Evolutionary conservation across 2,113 vertebrate species (phyloP).

Genomic region (Stegastes partitus): DNA sequence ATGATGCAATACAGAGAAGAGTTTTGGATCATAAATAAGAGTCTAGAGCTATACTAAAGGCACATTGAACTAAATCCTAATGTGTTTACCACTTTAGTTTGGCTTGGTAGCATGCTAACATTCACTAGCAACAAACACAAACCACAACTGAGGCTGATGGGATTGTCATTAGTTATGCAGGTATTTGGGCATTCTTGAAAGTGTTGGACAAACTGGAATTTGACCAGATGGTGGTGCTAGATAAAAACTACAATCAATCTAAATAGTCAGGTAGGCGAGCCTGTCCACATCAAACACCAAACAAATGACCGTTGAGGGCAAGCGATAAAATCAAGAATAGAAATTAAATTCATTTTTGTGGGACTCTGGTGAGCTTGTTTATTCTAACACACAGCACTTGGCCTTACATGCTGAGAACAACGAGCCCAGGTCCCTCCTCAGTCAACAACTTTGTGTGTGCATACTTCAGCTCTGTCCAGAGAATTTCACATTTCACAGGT

Average conservation of each 20-base stretch:
- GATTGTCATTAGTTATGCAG: neutral
- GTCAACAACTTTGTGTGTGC: slow-evolving; percentile 48
- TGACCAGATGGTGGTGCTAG: neutral
- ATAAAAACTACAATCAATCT: neutral
- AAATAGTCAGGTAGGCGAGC: neutral
- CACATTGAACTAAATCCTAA: neutral
- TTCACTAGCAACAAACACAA: neutral
- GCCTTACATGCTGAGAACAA: slow-evolving; percentile 1
- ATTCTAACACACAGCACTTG: neutral
- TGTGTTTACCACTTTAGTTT: too few relatives aligned
- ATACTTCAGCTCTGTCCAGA: slow-evolving; percentile 65
- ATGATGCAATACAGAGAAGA: neutral
- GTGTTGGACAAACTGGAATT: too few relatives aligned
- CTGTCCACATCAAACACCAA: slow-evolving; percentile 13
- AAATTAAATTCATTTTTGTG: slow-evolving; percentile 6
- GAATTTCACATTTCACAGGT: slow-evolving; percentile 83
- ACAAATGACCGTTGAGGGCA: slow-evolving; percentile 13
- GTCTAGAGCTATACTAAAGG: neutral
- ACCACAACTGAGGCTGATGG: neutral
- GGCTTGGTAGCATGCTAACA: neutral
- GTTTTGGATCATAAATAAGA: neutral
- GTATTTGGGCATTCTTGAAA: neutral
- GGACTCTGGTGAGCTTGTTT: neutral
- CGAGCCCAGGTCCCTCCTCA: slow-evolving; percentile 11
- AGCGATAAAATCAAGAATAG: slow-evolving; percentile 5